Evolutionary conservation across 2,797 vertebrate genomes (phyloP), one percentile per base, ranked within the genome.

Genomic region (Saxicola maurus): DNA sequence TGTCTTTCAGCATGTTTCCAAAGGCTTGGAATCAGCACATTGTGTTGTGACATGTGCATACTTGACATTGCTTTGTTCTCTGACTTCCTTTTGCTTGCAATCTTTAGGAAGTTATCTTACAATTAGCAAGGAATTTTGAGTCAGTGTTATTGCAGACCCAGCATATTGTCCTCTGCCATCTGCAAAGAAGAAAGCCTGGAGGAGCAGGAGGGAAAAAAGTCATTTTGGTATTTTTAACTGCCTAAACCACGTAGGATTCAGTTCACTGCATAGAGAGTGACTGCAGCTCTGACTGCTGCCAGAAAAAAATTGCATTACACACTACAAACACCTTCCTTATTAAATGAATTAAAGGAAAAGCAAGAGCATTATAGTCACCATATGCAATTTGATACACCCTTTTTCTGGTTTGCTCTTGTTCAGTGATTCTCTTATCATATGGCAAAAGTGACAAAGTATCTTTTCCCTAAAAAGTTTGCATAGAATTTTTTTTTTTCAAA

Each of bases 91-190:
- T 96, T 95, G 95, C 97, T 97, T 95, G 90, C 95, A 93, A 90
- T 96, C 96, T 96, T 96, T 95, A 97, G 97, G 96, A 98, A 96
- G 94, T 97, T 96, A 97, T 97, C 97, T 95, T 97, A 98, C 93
- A 97, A 97, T 95, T 96, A 96, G 95, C 80, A 95, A 97, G 96
- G 92, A 95, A 95, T 95, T 96, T 88, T 68, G 93, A 95, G 89
- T 93, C 95, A 92, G 73, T 91, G 87, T 93, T 94, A 77, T 92
- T 94, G 87, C 91, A 89, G 72, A 92, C 72, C 85, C 77, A 81
- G 91, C 84, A 73, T 48, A 93, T 87, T 94, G 89, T 96, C 71
- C 66, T 67, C 90, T 88, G 53, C 84, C 85, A 91, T 86, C 92
- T 93, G 90, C 86, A 93, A 57, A 86, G 85, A 89, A 91, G 81